Evolutionary conservation across 2,888 invertebrate genomes (phyloP).

Genomic region (Melanchra persicariae): DNA sequence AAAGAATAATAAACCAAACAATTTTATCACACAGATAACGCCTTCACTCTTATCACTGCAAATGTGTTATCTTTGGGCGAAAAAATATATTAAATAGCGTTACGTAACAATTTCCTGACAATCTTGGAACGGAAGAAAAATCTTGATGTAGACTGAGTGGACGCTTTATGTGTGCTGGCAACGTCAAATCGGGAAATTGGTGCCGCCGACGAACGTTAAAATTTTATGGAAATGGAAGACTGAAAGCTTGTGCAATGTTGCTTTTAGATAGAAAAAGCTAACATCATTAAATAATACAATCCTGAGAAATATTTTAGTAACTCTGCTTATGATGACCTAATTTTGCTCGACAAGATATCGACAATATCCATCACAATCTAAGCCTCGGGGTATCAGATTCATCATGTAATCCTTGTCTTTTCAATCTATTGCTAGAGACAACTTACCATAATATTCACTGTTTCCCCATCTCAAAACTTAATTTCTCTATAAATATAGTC

Average conservation of each 20-base stretch:
- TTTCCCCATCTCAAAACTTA: no score
- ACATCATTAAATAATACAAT: not conserved
- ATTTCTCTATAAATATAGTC: not conserved
- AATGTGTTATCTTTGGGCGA: slow-evolving; percentile 17
- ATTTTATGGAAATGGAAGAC: not conserved
- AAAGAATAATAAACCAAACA: slow-evolving; percentile 29
- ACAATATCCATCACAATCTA: not conserved
- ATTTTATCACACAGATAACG: slow-evolving; percentile 43
- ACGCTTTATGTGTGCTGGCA: not conserved
- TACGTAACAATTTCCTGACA: slow-evolving; percentile 49
- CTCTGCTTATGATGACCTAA: not conserved
- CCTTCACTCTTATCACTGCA: slow-evolving; percentile 41
- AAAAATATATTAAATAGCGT: slow-evolving; percentile 34
- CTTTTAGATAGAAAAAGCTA: not conserved
- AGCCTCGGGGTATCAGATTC: not conserved
- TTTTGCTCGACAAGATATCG: not conserved
- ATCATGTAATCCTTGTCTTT: not conserved
- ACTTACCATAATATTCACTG: no score
- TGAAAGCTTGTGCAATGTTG: not conserved
- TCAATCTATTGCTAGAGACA: no score
- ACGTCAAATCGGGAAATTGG: slow-evolving; percentile 30
- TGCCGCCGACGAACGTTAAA: not conserved
- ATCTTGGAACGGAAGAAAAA: slow-evolving; percentile 32
- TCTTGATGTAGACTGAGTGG: slow-evolving; percentile 8
- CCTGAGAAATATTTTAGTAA: not conserved